These are phyloP conservation scores for Megatriorchis doriae DNA, from an alignment of 2,113 vertebrate genomes.

Conservation along the genomic window DNA sequence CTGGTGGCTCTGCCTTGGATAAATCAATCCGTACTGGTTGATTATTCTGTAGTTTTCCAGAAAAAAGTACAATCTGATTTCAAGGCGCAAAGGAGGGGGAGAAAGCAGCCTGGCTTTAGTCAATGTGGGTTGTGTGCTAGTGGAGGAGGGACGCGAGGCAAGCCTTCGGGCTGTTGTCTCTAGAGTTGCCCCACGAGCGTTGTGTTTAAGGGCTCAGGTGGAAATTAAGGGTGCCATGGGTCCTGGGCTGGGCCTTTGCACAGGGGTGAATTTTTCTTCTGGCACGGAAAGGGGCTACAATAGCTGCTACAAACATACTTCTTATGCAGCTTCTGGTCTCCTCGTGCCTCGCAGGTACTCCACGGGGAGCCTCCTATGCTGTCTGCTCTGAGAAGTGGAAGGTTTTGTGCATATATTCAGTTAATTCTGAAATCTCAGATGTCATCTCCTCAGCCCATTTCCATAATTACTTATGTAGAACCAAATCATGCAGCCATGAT, in stretches of 20 bases:
- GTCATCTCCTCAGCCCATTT: slow-evolving; percentile 1
- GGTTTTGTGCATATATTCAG: slow-evolving; percentile 20
- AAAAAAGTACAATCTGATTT: neutral
- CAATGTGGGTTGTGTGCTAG: neutral
- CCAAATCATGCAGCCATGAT: neutral
- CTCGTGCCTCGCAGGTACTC: neutral
- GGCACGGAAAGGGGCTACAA: neutral
- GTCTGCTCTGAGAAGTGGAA: neutral
- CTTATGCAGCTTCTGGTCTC: neutral
- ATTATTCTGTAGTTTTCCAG: neutral
- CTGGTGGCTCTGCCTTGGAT: neutral
- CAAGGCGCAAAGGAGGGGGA: neutral
- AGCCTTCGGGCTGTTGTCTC: neutral
- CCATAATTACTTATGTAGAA: slow-evolving; percentile 22
- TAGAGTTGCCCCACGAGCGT: neutral
- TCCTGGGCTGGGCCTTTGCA: neutral
- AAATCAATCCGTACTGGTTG: neutral
- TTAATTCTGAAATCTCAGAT: slow-evolving; percentile 38
- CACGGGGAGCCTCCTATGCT: neutral
- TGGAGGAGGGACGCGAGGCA: neutral
- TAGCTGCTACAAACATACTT: neutral
- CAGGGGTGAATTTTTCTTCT: neutral
- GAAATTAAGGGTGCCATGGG: neutral
- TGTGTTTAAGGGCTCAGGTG: neutral
- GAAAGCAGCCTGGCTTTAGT: neutral